These are phyloP conservation scores for Andrena bucephala DNA, from an alignment of 2,888 invertebrate genomes.

Conservation along the genomic window DNA sequence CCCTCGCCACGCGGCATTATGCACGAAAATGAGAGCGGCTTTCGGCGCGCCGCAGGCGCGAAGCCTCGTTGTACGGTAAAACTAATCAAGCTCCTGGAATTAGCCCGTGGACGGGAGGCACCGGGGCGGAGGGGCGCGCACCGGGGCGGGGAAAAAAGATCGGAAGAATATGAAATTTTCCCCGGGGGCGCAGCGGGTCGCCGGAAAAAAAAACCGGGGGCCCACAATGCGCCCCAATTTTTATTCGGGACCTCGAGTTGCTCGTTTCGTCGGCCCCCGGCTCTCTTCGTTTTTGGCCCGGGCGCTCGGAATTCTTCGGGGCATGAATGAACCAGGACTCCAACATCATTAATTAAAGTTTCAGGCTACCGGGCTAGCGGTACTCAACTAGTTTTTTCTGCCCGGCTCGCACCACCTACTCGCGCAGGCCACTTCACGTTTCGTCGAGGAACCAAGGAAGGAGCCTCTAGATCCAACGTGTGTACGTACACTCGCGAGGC, in stretches of 20 bases:
- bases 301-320: conserved; percentile 72
- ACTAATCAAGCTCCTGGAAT: conserved; percentile 82
- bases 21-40: conserved; percentile 53
- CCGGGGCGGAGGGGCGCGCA: conserved; percentile 53
- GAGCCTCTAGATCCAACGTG: too few relatives aligned
- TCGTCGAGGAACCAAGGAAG: too few relatives aligned
- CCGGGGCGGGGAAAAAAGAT: conserved; percentile 21
- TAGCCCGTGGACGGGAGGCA: conserved; percentile 63
- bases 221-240: conserved; percentile 78
- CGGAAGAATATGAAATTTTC: conserved; percentile 75
- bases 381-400: conserved; percentile 59
- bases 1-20: conserved; percentile 14
- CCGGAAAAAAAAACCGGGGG: conserved; percentile 59
- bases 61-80: conserved; percentile 68
- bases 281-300: conserved; percentile 66
- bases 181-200: conserved; percentile 70
- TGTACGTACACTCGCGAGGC: too few relatives aligned
- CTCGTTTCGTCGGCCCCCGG: conserved; percentile 59
- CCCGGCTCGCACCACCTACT: background rate
- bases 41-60: conserved; percentile 40
- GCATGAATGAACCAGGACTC: conserved; percentile 78
- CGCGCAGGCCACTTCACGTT: background rate
- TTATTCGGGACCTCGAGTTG: conserved; percentile 63
- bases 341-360: conserved; percentile 79
- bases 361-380: conserved; percentile 74